Conservation (phyloP, 2,888 invertebrate species). For the Seira ritae region DNA sequence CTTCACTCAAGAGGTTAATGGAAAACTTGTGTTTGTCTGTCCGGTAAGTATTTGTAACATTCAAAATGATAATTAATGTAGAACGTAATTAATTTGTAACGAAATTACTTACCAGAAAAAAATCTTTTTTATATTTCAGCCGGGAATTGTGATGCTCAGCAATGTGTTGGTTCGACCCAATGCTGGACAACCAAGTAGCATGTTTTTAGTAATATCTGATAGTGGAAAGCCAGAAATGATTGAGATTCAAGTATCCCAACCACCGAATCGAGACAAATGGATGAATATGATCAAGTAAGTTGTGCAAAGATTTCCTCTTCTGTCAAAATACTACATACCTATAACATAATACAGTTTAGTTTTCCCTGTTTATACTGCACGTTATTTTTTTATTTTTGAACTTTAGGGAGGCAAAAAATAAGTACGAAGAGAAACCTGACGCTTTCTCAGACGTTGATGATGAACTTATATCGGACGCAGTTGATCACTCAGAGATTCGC, state of each 20-base stretch:
- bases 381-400: not conserved
- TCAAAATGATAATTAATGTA: not conserved
- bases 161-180: slow-evolving; percentile 95
- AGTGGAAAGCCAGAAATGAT: slow-evolving; percentile 97
- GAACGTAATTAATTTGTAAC: slow-evolving; percentile 5
- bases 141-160: slow-evolving; percentile 94
- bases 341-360: no score
- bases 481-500: slow-evolving; percentile 69
- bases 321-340: not conserved
- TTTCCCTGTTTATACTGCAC: slow-evolving; percentile 3
- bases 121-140: slow-evolving; percentile 78
- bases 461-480: slow-evolving; percentile 66
- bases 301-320: slow-evolving; percentile 10
- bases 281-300: slow-evolving; percentile 87
- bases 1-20: slow-evolving; percentile 71
- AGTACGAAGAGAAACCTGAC: slow-evolving; percentile 70
- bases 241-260: slow-evolving; percentile 89
- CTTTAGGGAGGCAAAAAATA: slow-evolving; percentile 67
- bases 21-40: slow-evolving; percentile 69
- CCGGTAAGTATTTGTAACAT: slow-evolving; percentile 65
- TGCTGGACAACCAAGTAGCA: slow-evolving; percentile 88
- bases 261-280: slow-evolving; percentile 93
- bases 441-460: slow-evolving; percentile 71
- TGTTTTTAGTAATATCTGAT: slow-evolving; percentile 93
- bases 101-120: not conserved